Evolutionary conservation across 92 coral and sea anemone genomes (phyloP).

Genomic region (Zoanthus solanderi): DNA sequence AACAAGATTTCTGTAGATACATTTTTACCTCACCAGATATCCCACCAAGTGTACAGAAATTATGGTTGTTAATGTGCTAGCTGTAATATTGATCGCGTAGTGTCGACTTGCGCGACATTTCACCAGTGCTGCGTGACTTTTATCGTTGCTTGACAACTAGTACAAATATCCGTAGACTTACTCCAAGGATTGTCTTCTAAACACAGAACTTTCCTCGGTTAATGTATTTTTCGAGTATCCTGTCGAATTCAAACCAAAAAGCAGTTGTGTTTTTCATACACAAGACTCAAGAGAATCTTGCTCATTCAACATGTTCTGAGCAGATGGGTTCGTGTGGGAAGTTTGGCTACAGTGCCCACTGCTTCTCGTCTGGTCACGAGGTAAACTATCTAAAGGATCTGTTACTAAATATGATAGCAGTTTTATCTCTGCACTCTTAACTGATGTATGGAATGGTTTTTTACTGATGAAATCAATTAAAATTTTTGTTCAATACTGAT

Average conservation of each 20-base stretch:
- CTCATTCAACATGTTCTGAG: background rate
- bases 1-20: conserved; percentile 47
- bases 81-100: background rate
- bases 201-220: background rate
- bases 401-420: background rate
- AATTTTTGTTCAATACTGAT: background rate
- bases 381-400: background rate
- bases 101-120: background rate
- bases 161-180: background rate
- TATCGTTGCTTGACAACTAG: background rate
- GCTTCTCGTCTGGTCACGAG: conserved; percentile 27
- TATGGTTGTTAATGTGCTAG: background rate
- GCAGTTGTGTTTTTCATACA: background rate
- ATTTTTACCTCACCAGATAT: conserved; percentile 2
- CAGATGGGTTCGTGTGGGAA: background rate
- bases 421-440: conserved; percentile 17
- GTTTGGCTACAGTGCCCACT: background rate
- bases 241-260: background rate
- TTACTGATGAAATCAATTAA: conserved; percentile 5
- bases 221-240: background rate
- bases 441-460: conserved; percentile 31
- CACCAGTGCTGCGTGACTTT: background rate
- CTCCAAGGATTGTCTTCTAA: background rate
- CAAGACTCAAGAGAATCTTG: background rate
- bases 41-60: conserved; percentile 29